phyloP scores from a whole-genome alignment of 2,113 vertebrate species.

The Tenebrosternarchus preto region DNA sequence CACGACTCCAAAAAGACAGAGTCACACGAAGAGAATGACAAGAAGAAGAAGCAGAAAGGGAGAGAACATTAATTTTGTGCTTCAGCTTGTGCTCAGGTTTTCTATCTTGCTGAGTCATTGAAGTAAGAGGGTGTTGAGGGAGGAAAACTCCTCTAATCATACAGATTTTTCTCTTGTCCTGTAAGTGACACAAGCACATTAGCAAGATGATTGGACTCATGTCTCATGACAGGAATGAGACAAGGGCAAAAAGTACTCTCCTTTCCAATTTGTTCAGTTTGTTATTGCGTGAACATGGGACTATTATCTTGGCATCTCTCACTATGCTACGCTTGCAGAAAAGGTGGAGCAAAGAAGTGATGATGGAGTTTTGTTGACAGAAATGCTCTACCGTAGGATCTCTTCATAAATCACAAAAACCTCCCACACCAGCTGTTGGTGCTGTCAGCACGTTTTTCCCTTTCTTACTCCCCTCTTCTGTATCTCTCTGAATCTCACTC shows the following conservation, averaged over 20 bases:
- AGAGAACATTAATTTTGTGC: conserved; percentile 11
- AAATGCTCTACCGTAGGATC: not conserved
- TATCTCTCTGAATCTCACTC: not conserved
- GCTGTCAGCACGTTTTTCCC: not conserved
- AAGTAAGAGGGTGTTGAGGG: not conserved
- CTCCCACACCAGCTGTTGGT: too few species aligned
- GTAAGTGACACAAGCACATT: not conserved
- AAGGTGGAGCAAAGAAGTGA: not conserved
- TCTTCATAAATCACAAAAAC: not conserved
- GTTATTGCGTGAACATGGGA: not conserved
- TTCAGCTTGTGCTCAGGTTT: not conserved
- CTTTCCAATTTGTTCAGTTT: not conserved
- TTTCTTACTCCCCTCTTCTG: not conserved
- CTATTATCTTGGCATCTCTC: not conserved
- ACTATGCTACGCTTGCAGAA: not conserved
- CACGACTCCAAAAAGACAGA: conserved; percentile 33
- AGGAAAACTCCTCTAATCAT: not conserved
- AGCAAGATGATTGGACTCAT: not conserved
- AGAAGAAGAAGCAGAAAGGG: conserved; percentile 24
- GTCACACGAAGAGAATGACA: conserved; percentile 5
- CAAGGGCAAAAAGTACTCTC: not conserved
- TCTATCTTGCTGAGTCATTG: not conserved
- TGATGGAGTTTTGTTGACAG: not conserved
- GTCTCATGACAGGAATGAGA: not conserved
- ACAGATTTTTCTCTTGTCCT: not conserved